phyloP scores from a whole-genome alignment of 2,888 invertebrate species.

The Eulithis prunata region DNA sequence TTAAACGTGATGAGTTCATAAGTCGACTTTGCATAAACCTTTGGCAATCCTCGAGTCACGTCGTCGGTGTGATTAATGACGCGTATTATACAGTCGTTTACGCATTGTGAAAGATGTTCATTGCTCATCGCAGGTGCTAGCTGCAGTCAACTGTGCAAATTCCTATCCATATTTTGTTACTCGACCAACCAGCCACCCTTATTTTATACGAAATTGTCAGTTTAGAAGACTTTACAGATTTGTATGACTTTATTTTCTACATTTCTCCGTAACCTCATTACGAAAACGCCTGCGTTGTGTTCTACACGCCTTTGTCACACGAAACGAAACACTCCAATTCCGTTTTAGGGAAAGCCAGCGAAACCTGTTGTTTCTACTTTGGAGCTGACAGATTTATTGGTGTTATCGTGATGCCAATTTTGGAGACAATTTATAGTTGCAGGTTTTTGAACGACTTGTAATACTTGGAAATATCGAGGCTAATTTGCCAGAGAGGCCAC shows the following conservation, averaged over 20 bases:
- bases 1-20: conserved; percentile 72
- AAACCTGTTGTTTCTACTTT: conserved; percentile 41
- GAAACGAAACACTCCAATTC: conserved; percentile 34
- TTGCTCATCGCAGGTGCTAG: conserved; percentile 45
- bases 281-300: conserved; percentile 26
- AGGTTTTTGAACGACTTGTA: conserved; percentile 21
- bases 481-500: conserved; percentile 66
- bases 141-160: conserved; percentile 40
- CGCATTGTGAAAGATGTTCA: conserved; percentile 59
- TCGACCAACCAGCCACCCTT: conserved; percentile 32
- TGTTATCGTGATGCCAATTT: conserved; percentile 37
- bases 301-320: conserved; percentile 32
- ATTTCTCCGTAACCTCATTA: conserved; percentile 20
- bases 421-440: conserved; percentile 25
- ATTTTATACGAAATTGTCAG: conserved; percentile 27
- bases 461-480: conserved; percentile 49
- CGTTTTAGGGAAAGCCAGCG: conserved; percentile 38
- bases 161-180: conserved; percentile 41
- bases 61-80: conserved; percentile 66
- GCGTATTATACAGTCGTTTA: conserved; percentile 54
- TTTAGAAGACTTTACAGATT: conserved; percentile 27
- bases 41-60: conserved; percentile 68
- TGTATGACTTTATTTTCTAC: conserved; percentile 22
- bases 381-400: conserved; percentile 41
- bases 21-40: conserved; percentile 64